Evolutionary conservation across 2,797 vertebrate species (phyloP).

Genomic region (Amniataba percoides): DNA sequence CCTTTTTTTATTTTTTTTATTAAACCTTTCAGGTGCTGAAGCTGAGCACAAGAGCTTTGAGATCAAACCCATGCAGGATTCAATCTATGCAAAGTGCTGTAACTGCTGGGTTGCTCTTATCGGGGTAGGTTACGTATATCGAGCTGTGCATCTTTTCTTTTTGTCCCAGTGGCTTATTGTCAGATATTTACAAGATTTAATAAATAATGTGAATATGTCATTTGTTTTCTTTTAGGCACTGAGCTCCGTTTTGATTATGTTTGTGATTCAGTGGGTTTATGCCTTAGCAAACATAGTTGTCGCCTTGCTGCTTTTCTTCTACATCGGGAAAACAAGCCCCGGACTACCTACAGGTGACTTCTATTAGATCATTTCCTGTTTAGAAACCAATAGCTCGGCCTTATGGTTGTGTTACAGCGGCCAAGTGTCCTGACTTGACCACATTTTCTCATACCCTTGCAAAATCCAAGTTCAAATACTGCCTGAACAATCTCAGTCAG

Average conservation of each 20-base stretch:
- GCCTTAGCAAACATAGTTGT: conserved; percentile 90
- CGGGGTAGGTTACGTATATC: conserved; percentile 86
- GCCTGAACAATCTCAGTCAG: too few relatives aligned
- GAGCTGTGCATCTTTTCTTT: not conserved
- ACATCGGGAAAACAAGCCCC: conserved; percentile 94
- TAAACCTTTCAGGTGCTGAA: conserved; percentile 77
- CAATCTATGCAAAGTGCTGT: conserved; percentile 87
- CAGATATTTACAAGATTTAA: not conserved
- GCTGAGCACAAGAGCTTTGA: conserved; percentile 84
- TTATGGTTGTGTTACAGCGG: not conserved
- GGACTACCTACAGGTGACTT: conserved; percentile 92
- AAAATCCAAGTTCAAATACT: too few relatives aligned
- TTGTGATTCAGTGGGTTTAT: conserved; percentile 97
- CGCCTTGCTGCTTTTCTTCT: conserved; percentile 91
- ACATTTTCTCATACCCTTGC: too few relatives aligned
- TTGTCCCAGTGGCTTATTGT: not conserved
- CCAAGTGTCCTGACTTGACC: not conserved
- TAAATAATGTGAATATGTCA: not conserved
- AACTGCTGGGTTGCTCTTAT: conserved; percentile 93
- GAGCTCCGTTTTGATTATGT: conserved; percentile 92
- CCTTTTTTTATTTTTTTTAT: too few relatives aligned
- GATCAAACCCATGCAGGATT: conserved; percentile 84
- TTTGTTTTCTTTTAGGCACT: conserved; percentile 84
- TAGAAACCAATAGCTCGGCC: not conserved
- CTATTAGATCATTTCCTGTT: conserved; percentile 11